Evolutionary conservation across 2,113 vertebrate species (phyloP), one percentile per base, ranked within the genome.

Genomic region (Butorides virescens): DNA sequence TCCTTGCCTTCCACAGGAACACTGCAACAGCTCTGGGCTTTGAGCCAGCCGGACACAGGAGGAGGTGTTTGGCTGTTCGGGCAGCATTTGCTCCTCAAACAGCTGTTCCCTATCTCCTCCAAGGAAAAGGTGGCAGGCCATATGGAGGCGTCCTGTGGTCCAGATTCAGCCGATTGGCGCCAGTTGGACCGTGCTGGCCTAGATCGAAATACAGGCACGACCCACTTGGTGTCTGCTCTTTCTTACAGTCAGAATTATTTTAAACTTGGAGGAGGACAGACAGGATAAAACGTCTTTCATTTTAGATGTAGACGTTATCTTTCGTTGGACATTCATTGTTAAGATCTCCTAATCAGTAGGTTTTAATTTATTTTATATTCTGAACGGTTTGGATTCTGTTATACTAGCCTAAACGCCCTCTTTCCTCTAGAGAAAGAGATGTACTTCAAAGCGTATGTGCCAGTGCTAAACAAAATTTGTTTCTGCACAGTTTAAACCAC

Each of bases 71-170:
- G 94, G 90, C 93, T 94, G 84, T 85, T 92, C 25, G 53, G 96
- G 95, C 96, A 97, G 90, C 53, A 1, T 93, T 96, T 93, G 93
- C 95, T 96, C 94, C 85, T 95, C 92, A 93, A 94, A 46, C 96
- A 97, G 93, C 96, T 96, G 96, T 95, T 97, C 93, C 90, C 94
- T 90, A 94, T 95, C 95, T 94, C 74, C 95, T 96, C 96, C 94
- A 90, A 96, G 87, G 81, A 94, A 70, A 97, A 95, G 96, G 96
- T 96, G 94, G 94, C 96, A 93, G 92, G 95, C 94, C 96, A 97
- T 96, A 97, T 96, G 96, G 96, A 97, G 90, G 85, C 93, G 88
- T 97, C 95, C 93, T 86, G 77, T 85, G 90, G 95, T 94, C 93
- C 91, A 95, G 93, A 96, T 96, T 96, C 95, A 96, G 93, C 62